Evolutionary conservation across 2,888 invertebrate genomes (phyloP), one percentile per base, ranked within the genome.

Genomic region (Metellina segmentata): DNA sequence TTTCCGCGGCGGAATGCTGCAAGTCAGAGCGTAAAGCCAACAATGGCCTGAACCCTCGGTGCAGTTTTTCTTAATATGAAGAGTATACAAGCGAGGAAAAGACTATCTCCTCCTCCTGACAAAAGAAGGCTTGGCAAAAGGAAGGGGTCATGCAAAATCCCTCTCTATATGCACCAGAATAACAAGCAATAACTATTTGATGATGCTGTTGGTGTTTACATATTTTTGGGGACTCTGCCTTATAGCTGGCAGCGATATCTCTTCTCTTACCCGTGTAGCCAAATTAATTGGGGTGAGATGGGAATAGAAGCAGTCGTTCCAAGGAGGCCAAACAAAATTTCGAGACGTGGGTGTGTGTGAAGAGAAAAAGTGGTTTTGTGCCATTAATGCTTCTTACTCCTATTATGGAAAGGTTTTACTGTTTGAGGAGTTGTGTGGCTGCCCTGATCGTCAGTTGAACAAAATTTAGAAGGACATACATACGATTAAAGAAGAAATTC

Each of bases 101-200:
- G 85, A 51, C 53, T 53, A 79, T 20, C 82, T 83, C 19, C 34
- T 11, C 48, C 75, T 48, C 49, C 83, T 79, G 16, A 78, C 90
- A 90, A 85, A 81, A 81, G 82, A 69, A 34, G 4, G 34, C 20
- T 81, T 34, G 48, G 20, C 16, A 69, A 52, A 52, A n/a, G 77
- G 53, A 71, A 71, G 71, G 78, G 83, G 85, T 69, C 85, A 85
- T 85, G 72, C 87, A 86, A 91, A 86, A 91, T 91, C 90, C 87
- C 87, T 78, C 82, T 83, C 87, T 91, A 71, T 85, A 83, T 91
- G 87, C 91, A 70, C 20, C 81, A 69, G 78, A 91, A 91, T 91
- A 91, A 91, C 87, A 91, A 83, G 91, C 87, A 87, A 91, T 91
- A 91, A 91, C 91, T 82, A 87, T 82, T 88, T 91, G 91, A 91